These are phyloP conservation scores for Salvelinus fontinalis DNA, from an alignment of 2,113 vertebrate genomes.

Conservation along the genomic window DNA sequence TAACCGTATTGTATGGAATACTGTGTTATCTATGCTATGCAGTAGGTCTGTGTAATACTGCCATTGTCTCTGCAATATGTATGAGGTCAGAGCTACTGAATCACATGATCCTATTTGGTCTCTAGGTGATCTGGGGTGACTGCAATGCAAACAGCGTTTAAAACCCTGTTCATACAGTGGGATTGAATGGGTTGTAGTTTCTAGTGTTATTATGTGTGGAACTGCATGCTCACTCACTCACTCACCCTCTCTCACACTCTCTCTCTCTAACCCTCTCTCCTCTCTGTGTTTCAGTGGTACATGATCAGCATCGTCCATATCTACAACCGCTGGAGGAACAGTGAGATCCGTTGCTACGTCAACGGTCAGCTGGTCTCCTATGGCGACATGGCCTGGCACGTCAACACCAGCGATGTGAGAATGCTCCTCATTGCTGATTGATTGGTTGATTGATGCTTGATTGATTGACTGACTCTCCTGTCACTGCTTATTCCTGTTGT, in stretches of 20 bases:
- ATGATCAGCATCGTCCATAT: constrained; percentile 99
- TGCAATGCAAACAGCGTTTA: not conserved
- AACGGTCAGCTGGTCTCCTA: constrained; percentile 98
- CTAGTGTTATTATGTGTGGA: not conserved
- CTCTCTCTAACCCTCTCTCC: not conserved
- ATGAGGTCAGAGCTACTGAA: not conserved
- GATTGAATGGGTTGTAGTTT: not conserved
- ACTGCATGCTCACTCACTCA: no score
- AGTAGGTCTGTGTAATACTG: no score
- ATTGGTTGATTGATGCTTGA: not conserved
- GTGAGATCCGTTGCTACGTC: constrained; percentile 97
- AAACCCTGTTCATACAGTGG: not conserved
- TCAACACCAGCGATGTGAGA: constrained; percentile 98
- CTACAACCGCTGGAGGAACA: constrained; percentile 99
- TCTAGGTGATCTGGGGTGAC: not conserved
- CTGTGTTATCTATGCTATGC: not conserved
- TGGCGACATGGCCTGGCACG: constrained; percentile 99
- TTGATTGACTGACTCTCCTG: no score
- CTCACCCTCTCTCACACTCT: not conserved
- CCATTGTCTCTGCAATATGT: not conserved
- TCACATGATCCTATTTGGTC: not conserved
- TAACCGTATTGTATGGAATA: no score
- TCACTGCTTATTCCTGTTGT: no score
- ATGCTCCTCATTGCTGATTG: not conserved
- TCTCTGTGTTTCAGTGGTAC: constrained; percentile 85